A percentile compares a stretch with the other conserved stretches of the same genome.
These are phyloP conservation scores for Aplodontia rufa DNA, from an alignment of 2,113 vertebrate genomes.

Conservation along the genomic window DNA sequence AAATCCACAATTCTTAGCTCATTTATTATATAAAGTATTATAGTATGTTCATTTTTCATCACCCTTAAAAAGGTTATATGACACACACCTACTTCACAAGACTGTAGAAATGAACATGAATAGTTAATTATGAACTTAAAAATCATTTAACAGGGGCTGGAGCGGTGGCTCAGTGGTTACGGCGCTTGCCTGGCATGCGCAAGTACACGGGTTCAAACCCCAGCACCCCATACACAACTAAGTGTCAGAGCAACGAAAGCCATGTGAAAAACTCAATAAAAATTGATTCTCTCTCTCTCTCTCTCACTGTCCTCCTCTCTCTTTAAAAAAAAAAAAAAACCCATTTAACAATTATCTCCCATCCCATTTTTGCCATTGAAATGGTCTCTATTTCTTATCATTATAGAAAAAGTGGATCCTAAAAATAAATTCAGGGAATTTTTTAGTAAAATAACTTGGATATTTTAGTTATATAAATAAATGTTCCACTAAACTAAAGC, in stretches of 20 bases:
- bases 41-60: neutral
- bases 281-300: no score
- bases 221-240: no score
- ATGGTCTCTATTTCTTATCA: neutral
- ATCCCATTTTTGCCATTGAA: neutral
- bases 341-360: neutral
- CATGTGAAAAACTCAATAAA: no score
- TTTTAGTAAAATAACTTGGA: conserved; percentile 12
- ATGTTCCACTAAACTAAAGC: neutral
- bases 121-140: neutral
- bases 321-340: no score
- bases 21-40: neutral
- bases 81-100: neutral
- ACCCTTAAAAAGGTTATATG: neutral
- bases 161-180: no score
- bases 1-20: neutral
- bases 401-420: neutral
- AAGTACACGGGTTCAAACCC: no score
- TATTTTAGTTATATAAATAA: conserved; percentile 42
- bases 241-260: no score
- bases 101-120: neutral
- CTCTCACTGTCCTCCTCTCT: no score
- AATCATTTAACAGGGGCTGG: no score
- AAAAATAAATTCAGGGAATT: neutral
- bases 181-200: no score